Conservation (phyloP, 2,888 invertebrate species). For the Sussaba pulchella region DNA sequence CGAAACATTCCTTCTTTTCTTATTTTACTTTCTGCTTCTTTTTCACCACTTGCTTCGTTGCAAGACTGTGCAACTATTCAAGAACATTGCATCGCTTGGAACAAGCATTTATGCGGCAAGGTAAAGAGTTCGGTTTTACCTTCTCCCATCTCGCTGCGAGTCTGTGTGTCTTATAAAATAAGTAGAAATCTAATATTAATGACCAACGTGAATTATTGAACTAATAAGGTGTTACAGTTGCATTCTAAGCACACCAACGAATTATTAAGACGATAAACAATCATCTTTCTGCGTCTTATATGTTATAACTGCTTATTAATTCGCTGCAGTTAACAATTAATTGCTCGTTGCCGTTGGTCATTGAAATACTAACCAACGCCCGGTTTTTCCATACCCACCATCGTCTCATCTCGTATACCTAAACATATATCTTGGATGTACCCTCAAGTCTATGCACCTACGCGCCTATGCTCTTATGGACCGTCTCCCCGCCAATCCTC, state of each 20-base stretch:
- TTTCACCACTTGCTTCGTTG: constrained; percentile 52
- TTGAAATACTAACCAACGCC: constrained; percentile 51
- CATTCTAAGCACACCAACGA: too few relatives aligned
- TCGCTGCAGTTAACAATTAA: constrained; percentile 38
- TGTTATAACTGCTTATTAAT: constrained; percentile 34
- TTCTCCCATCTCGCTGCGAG: not conserved
- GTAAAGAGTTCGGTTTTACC: constrained; percentile 30
- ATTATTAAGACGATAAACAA: constrained; percentile 52
- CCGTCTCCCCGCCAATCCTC: too few relatives aligned
- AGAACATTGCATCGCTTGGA: constrained; percentile 27
- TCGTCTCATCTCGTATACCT: too few relatives aligned
- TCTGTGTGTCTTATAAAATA: too few relatives aligned
- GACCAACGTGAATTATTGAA: constrained; percentile 5
- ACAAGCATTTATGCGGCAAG: constrained; percentile 57
- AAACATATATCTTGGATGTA: too few relatives aligned
- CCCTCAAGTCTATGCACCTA: too few relatives aligned
- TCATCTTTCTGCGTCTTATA: constrained; percentile 19
- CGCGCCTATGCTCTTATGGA: too few relatives aligned
- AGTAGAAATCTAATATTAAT: constrained; percentile 39
- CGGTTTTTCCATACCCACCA: not conserved
- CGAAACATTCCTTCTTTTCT: constrained; percentile 33
- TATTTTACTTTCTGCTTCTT: constrained; percentile 27
- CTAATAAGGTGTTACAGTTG: constrained; percentile 41
- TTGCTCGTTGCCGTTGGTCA: constrained; percentile 48
- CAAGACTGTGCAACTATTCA: constrained; percentile 44